These are phyloP conservation scores for Phasianus colchicus DNA, from an alignment of 2,113 vertebrate genomes.

Conservation along the genomic window DNA sequence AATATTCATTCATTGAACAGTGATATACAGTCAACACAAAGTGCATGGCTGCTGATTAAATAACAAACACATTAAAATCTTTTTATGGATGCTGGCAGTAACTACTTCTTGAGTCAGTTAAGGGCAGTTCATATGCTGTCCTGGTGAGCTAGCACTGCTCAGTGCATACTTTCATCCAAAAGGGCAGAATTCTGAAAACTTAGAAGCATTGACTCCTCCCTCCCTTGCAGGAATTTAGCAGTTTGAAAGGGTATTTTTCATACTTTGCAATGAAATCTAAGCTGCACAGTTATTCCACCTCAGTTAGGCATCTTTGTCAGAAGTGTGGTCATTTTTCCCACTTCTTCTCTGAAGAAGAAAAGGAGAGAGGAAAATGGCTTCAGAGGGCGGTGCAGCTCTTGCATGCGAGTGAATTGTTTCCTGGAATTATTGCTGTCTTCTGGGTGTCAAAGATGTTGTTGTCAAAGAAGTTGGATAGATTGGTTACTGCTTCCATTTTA, in stretches of 20 bases:
- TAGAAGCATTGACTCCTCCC: background rate
- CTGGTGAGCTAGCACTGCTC: background rate
- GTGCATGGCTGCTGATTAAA: slow-evolving; percentile 4
- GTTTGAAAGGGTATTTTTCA: background rate
- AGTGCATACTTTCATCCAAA: background rate
- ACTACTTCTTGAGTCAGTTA: background rate
- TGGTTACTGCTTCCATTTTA: background rate
- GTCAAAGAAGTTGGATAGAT: background rate
- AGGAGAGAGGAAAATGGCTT: background rate
- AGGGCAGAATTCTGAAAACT: background rate
- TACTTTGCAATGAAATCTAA: background rate
- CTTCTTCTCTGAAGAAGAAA: background rate
- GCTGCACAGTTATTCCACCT: background rate
- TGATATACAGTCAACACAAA: background rate
- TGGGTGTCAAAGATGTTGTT: accelerated
- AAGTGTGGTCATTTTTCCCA: background rate
- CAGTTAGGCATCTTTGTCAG: background rate
- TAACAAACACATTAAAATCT: background rate
- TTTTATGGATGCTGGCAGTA: background rate
- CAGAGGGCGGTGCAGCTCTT: background rate
- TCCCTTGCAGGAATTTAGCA: background rate
- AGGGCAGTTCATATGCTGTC: background rate
- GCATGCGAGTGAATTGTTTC: background rate
- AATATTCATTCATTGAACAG: slow-evolving; percentile 22
- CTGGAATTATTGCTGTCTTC: background rate